These are phyloP conservation scores for Phortica magna DNA, from an alignment of 2,888 invertebrate species.

Conservation along the genomic window DNA sequence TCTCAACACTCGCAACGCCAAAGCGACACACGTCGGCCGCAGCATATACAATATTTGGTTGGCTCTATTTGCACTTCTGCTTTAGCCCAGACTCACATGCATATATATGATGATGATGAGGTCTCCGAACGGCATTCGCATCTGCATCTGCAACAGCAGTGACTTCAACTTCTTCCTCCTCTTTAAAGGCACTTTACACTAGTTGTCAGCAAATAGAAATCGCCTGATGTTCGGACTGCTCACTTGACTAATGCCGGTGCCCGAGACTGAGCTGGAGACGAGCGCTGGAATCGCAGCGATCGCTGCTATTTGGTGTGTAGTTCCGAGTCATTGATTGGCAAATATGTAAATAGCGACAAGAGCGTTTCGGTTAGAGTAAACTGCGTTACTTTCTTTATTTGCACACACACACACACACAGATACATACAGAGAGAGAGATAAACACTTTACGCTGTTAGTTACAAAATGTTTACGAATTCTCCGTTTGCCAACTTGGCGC, in stretches of 20 bases:
- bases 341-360: conserved; percentile 62
- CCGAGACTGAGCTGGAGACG: conserved; percentile 40
- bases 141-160: conserved; percentile 26
- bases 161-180: conserved; percentile 17
- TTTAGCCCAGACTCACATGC: no score
- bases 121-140: no score
- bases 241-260: conserved; percentile 26
- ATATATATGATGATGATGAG: no score
- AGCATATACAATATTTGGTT: no score
- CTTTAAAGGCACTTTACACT: not conserved
- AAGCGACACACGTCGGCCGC: not conserved
- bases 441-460: conserved; percentile 16
- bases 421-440: conserved; percentile 46
- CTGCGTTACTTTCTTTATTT: conserved; percentile 41
- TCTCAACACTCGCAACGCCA: not conserved
- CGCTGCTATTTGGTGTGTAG: conserved; percentile 45
- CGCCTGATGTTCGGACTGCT: conserved; percentile 19
- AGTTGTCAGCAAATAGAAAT: conserved; percentile 45
- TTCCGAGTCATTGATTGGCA: conserved; percentile 68
- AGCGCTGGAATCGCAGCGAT: conserved; percentile 38
- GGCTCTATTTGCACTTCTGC: no score
- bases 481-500: conserved; percentile 52
- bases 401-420: conserved; percentile 48
- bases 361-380: conserved; percentile 46
- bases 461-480: conserved; percentile 10